phyloP scores from a whole-genome alignment of 2,888 invertebrate genomes.

The Agrotis clavis region DNA sequence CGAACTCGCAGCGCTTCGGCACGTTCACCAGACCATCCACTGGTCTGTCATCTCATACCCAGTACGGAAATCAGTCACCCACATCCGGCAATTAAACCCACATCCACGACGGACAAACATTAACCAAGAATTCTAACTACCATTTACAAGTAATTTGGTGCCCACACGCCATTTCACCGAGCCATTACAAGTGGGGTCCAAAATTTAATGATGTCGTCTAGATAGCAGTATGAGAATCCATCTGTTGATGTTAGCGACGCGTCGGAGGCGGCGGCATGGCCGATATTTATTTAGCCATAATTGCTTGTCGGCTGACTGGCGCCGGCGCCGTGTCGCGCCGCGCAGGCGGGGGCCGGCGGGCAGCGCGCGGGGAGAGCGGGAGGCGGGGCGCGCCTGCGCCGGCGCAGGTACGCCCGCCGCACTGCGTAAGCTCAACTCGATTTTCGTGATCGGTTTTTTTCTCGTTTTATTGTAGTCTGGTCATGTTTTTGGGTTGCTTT shows the following conservation, averaged over 20 bases:
- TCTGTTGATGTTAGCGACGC: conserved; percentile 84
- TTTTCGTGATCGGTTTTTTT: conserved; percentile 87
- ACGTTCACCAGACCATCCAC: conserved; percentile 62
- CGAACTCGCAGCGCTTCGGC: conserved; percentile 61
- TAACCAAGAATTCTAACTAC: conserved; percentile 75
- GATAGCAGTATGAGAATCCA: conserved; percentile 83
- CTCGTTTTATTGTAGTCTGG: conserved; percentile 84
- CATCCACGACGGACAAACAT: conserved; percentile 75
- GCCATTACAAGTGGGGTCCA: conserved; percentile 79
- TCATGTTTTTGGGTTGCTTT: conserved; percentile 88
- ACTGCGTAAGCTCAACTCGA: conserved; percentile 87
- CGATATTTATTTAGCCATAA: conserved; percentile 91
- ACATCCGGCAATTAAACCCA: conserved; percentile 80
- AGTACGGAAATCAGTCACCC: conserved; percentile 76
- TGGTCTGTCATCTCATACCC: conserved; percentile 66
- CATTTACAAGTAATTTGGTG: conserved; percentile 80
- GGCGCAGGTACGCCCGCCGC: conserved; percentile 84
- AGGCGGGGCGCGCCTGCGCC: conserved; percentile 73
- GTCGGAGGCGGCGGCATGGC: conserved; percentile 86
- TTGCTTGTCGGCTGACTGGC: conserved; percentile 90
- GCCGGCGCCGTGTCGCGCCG: conserved; percentile 89
- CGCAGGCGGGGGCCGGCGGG: conserved; percentile 61
- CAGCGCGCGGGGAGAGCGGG: conserved; percentile 48
- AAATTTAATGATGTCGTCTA: conserved; percentile 87
- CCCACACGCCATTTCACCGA: conserved; percentile 81